Conservation (phyloP, 2,888 invertebrate genomes). For the Melanostoma mellinum region DNA sequence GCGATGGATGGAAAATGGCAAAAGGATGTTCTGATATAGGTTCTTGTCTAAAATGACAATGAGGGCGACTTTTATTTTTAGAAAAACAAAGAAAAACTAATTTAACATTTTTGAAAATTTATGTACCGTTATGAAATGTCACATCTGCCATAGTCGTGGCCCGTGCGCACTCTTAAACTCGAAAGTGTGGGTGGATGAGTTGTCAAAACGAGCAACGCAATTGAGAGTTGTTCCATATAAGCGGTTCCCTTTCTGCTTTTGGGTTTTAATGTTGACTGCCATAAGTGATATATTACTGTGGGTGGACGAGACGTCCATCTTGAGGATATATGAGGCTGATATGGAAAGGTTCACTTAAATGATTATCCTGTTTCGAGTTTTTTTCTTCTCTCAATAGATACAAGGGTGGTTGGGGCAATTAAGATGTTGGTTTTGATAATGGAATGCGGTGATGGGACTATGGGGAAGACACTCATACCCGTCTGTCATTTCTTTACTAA, state of each 20-base stretch:
- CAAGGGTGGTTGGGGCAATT: not conserved
- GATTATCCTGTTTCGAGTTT: conserved; percentile 18
- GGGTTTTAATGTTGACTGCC: conserved; percentile 44
- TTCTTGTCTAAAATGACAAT: conserved; percentile 33
- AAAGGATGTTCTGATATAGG: conserved; percentile 48
- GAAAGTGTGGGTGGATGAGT: conserved; percentile 53
- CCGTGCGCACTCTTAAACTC: not conserved
- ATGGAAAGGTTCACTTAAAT: conserved; percentile 15
- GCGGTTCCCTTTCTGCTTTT: conserved; percentile 27
- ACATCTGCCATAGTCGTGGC: conserved; percentile 45
- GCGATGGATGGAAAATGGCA: conserved; percentile 52
- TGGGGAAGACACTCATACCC: too few species aligned
- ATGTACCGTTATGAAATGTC: conserved; percentile 71
- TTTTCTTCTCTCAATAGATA: not conserved
- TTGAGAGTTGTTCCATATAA: not conserved
- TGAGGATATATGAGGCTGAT: conserved; percentile 27
- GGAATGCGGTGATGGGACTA: not conserved
- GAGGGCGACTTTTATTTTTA: conserved; percentile 54
- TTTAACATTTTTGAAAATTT: conserved; percentile 69
- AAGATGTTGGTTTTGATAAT: conserved; percentile 18
- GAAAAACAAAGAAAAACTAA: conserved; percentile 70
- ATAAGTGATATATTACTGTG: conserved; percentile 66
- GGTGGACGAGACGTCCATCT: conserved; percentile 50
- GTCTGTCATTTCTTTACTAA: not conserved
- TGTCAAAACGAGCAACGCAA: conserved; percentile 36